Base-by-base conservation (phyloP, 2,888 invertebrate genomes). In the Pteria penguin region DNA sequence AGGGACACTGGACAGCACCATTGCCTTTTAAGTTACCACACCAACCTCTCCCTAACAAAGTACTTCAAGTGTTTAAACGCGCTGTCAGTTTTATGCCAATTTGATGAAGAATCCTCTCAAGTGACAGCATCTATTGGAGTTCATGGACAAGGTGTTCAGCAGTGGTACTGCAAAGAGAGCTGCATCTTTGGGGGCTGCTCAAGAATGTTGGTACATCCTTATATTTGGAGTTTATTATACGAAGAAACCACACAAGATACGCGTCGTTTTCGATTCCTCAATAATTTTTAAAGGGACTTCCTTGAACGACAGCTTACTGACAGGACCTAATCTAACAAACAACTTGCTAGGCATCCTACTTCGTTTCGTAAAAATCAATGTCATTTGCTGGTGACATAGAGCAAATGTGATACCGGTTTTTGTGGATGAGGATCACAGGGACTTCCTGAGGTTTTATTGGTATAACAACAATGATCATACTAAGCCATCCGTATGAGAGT, bases 241-340 rank as follows among this genome's bases (percentile, higher is more conserved):
- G 8, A 36, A 27, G 27, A 24, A 36, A 36, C 45, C 45, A 11
- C 5, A 5, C 14, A 5, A 36, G 45, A 11, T 36, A 14, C 45
- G 45, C 14, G 45, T 5, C n/a, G 79, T 79, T 4, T 79, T 79
- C 31, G 78, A 79, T 54, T 67, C 60, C 1, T 79, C 66, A 24
- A 54, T 52, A 4, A 1, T 54, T 2, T 54, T 18, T 14, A 27
- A 54, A 29, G 66, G 54, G 68, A 22, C 73, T 11, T 76, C 72
- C 32, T 58, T 80, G n/a, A 82, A 81, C 58, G 61, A 65, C 33
- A 36, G 65, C 5, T 58, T 82, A 22, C 57, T 82, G 29, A 75
- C 60, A 11, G 80, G 82, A 4, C 82, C 80, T 2, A 76, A 82
- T 36, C 61, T 76, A 14, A 76, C 73, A 2, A 82, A 82, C 66